Conservation (phyloP, 2,888 invertebrate species). For the Mycalesis mineus region DNA sequence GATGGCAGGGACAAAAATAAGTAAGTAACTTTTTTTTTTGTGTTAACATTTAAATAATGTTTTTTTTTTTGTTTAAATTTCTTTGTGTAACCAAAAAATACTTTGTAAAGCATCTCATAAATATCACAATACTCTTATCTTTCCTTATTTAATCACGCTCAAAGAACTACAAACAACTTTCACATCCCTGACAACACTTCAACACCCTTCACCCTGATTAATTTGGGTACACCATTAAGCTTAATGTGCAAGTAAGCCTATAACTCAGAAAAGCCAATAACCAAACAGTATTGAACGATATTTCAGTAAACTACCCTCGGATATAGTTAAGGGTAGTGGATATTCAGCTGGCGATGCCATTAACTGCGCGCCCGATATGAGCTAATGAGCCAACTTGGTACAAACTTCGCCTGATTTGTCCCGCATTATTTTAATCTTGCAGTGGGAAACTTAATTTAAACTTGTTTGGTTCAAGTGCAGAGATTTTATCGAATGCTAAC, state of each 20-base stretch:
- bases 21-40: too few species aligned
- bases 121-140: too few species aligned
- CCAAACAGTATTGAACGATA: not conserved
- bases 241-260: not conserved
- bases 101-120: too few species aligned
- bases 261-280: not conserved
- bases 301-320: slow-evolving; percentile 2
- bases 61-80: too few species aligned
- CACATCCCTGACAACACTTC: not conserved
- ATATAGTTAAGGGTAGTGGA: not conserved
- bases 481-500: slow-evolving; percentile 3
- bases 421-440: slow-evolving; percentile 22
- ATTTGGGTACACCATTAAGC: not conserved
- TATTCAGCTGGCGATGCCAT: slow-evolving; percentile 7
- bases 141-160: too few species aligned
- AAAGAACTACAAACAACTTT: not conserved
- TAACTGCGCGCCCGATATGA: slow-evolving; percentile 13
- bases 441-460: slow-evolving; percentile 9
- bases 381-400: slow-evolving; percentile 21
- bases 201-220: too few species aligned
- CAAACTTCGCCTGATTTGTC: slow-evolving; percentile 17
- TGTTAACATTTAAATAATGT: too few species aligned
- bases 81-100: too few species aligned
- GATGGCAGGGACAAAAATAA: too few species aligned
- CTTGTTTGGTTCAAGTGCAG: slow-evolving; percentile 1